A percentile compares a stretch with the other conserved stretches of the same genome.
Conservation (phyloP, 1,140 invertebrate genomes). For the Camponotus pennsylvanicus region DNA sequence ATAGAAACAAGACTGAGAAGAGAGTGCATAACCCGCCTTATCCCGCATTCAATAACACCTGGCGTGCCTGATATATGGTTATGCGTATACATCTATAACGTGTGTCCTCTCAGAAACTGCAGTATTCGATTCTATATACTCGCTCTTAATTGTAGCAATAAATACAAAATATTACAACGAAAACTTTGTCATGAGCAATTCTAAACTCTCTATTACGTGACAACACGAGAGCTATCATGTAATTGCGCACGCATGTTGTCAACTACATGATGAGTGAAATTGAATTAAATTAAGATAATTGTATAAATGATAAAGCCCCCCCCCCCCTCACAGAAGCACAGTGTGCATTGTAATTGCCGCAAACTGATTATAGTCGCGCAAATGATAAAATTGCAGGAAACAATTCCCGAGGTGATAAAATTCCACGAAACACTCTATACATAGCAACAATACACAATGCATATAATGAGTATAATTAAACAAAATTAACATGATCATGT, state of each 20-base stretch:
- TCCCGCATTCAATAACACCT: constrained; percentile 40
- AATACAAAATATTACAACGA: not conserved
- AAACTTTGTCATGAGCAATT: not conserved
- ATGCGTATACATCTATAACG: not conserved
- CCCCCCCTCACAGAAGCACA: constrained; percentile 6
- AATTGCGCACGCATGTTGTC: not conserved
- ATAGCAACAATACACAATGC: not conserved
- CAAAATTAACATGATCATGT: not conserved
- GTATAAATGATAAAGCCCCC: constrained; percentile 14
- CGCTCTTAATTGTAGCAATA: constrained; percentile 16
- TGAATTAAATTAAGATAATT: constrained; percentile 37
- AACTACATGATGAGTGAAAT: constrained; percentile 19
- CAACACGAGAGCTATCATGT: not conserved
- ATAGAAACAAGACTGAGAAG: not conserved
- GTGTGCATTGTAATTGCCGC: not conserved
- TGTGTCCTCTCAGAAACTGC: not conserved
- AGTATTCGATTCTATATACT: not conserved
- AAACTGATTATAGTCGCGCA: constrained; percentile 11
- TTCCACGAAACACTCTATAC: not conserved
- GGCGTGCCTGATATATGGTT: not conserved
- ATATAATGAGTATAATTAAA: constrained; percentile 19
- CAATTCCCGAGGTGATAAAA: constrained; percentile 20
- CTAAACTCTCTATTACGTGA: not conserved
- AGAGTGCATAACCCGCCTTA: not conserved
- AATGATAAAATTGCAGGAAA: constrained; percentile 23